Evolutionary conservation across 2,888 invertebrate species (phyloP), one percentile per base, ranked within the genome.

Genomic region (Platycnemis pennipes): DNA sequence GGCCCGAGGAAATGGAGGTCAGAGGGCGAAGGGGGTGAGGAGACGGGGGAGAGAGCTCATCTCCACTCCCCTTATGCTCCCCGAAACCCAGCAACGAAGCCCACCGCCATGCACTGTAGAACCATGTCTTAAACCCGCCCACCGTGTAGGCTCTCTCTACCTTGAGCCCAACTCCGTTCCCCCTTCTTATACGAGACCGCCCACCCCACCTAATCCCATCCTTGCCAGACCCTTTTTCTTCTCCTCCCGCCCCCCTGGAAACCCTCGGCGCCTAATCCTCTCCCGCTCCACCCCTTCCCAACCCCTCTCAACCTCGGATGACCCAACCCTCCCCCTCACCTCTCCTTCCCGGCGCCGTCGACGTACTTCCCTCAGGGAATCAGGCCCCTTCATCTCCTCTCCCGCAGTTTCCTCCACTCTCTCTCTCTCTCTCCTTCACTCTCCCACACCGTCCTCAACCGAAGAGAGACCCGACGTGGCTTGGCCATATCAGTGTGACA

Each of bases 261-360:
- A 77, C 77, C 37, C 77, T 77, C 77, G 26, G 77, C 31, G 77
- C 77, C 77, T 77, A 77, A 77, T 77, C 77, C 77, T 77, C 77
- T 5, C 77, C 16, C 37, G 22, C 63, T 8, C 63, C 63, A 63
- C 44, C 49, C 46, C 91, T 42, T 56, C 56, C 22, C 8, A 4
- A n/a, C n/a, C 63, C 56, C 56, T 91, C 56, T 31, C 56, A 56
- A 42, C 53, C 89, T 42, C 53, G 49, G 46, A 46, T 19, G 88
- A 88, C 86, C 37, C 86, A 2, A 44, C 87, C 26, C 87, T 46
- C 42, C 26, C 45, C 45, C 26, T 46, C 77, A n/a, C n/a, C 26
- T 37, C 87, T 22, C 45, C 13, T 26, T 26, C 26, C 46, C 22
- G 0, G 11, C 46, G 19, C 42, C 63, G 22, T 63, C 44, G 8